These are phyloP conservation scores for Plecotus auritus DNA, from an alignment of 2,113 vertebrate genomes.

Conservation along the genomic window DNA sequence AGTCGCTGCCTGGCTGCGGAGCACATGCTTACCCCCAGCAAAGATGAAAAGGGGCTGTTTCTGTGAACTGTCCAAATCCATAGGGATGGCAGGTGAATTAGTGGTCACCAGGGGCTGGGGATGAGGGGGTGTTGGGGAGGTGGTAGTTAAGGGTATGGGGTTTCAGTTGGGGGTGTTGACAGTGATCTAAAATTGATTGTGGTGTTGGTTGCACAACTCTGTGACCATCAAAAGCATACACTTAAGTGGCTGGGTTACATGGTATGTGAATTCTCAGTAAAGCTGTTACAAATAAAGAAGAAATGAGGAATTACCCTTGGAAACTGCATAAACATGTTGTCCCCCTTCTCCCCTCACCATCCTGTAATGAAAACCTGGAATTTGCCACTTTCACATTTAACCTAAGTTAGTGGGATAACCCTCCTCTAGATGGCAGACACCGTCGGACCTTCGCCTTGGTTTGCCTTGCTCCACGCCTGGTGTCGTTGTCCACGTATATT, in stretches of 20 bases:
- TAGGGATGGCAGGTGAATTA: background rate
- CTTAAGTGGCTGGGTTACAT: background rate
- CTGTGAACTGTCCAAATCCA: background rate
- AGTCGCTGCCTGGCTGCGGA: background rate
- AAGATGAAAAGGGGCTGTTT: background rate
- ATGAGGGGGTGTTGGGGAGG: background rate
- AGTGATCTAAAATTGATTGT: background rate
- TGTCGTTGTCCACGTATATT: rapidly evolving
- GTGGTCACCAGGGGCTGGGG: background rate
- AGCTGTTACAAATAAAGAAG: background rate
- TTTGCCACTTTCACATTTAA: background rate
- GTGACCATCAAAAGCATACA: rapidly evolving
- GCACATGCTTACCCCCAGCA: background rate
- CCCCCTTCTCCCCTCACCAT: rapidly evolving
- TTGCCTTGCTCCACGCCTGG: background rate
- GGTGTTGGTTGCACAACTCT: background rate
- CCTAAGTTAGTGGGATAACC: background rate
- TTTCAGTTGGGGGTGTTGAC: background rate
- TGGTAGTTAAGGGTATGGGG: background rate
- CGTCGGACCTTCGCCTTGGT: rapidly evolving
- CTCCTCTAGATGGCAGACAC: background rate
- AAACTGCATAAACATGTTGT: background rate
- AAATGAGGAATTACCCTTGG: background rate
- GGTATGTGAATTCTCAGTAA: background rate
- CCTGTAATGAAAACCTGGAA: background rate